Evolutionary conservation across 30 jellyfish, hydroid and myxozoan species (phyloP).

Genomic region (Aurelia coerulea): DNA sequence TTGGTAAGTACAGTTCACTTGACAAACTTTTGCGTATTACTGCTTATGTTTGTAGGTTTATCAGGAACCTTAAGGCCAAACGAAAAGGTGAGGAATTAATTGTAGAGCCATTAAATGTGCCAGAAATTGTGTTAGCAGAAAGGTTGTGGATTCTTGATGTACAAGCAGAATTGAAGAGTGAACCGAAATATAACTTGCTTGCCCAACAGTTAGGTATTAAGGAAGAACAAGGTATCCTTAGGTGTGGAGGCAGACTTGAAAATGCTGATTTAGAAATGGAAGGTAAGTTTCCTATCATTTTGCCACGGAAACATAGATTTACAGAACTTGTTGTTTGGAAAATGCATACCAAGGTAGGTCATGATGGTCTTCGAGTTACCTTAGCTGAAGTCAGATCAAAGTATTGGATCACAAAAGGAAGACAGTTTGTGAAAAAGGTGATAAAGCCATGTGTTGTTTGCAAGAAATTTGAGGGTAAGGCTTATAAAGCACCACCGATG

Average conservation of each 20-base stretch:
- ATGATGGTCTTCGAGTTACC: constrained; percentile 6
- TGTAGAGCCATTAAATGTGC: not conserved
- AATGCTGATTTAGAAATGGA: not conserved
- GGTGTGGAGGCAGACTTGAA: not conserved
- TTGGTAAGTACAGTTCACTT: not conserved
- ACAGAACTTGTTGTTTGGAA: not conserved
- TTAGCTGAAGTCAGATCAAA: constrained; percentile 22
- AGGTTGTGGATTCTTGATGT: not conserved
- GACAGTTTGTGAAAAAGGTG: constrained; percentile 23
- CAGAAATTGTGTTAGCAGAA: not conserved
- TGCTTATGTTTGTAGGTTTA: constrained; percentile 2
- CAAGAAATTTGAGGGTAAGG: constrained; percentile 19
- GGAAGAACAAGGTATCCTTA: not conserved
- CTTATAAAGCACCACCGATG: constrained; percentile 23
- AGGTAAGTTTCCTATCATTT: not conserved
- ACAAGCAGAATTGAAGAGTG: not conserved
- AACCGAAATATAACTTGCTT: not conserved
- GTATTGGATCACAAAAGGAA: constrained; percentile 49
- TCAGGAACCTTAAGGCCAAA: constrained; percentile 4
- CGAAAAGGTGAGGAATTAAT: not conserved
- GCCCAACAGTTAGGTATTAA: not conserved
- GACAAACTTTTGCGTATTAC: constrained; percentile 16
- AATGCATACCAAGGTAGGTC: constrained; percentile 4
- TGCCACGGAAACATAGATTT: not conserved
- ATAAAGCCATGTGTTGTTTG: constrained; percentile 16